Base-by-base conservation (phyloP, 2,113 vertebrate species). In the Calidris pugnax region DNA sequence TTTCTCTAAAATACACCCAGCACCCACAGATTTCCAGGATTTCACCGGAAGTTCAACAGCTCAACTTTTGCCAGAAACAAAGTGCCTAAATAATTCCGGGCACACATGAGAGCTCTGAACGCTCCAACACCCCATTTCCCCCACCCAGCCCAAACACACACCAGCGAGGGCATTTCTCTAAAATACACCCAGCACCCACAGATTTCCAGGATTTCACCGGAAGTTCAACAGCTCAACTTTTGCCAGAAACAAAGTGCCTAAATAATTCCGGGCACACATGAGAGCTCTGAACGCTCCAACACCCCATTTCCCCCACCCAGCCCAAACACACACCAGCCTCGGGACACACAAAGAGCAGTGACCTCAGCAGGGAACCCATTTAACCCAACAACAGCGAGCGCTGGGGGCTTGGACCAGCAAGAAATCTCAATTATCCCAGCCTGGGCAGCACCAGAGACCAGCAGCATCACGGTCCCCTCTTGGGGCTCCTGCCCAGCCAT, bases 1-100 rank as follows among this genome's bases (percentile, higher is more conserved):
- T n/a, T n/a, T n/a, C 41, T 50, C 1, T 23, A 24, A 28, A 18
- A 50, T 1, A 22, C 4, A 3, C 0, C 0, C 1, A n/a, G 9
- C 20, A 14, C 19, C 28, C 41, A 4, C 26, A 10, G 37, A 11
- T 13, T 43, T 33, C 4, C 60, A 13, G 17, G 35, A 9, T 21
- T 19, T 26, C 30, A 7, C 55, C 6, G 8, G 0, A 30, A 18
- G 15, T n/a, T 39, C 37, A n/a, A 27, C 32, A 28, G 47, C 4
- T 8, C 23, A 11, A 3, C 32, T 37, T 20, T 6, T 5, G 33
- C 37, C 6, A 30, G 30, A 23, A 15, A 30, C 28, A 17, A 41
- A 71, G 66, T 27, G 6, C 51, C 16, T 3, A 4, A 26, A 9
- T 5, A 12, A 22, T 7, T 9, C 8, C 16, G 32, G 26, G 9